A percentile compares a stretch with the other conserved stretches of the same genome.
phyloP scores from a whole-genome alignment of 2,113 vertebrate genomes.

The Macrotis lagotis region DNA sequence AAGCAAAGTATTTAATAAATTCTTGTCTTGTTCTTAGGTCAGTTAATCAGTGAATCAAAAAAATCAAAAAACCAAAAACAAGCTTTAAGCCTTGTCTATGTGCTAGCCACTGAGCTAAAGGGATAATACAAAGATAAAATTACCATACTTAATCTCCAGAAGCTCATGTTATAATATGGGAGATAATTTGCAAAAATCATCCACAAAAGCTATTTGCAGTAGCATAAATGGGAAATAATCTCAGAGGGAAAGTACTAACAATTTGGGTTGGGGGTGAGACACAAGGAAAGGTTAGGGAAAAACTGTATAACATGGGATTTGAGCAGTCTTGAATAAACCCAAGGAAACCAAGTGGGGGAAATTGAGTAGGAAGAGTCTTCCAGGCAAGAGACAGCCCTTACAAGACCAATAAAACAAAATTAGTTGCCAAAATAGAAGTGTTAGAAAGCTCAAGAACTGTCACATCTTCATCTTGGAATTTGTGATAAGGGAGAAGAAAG shows the following conservation, averaged over 20 bases:
- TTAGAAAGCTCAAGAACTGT: neutral
- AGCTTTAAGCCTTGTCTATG: neutral
- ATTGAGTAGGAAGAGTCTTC: neutral
- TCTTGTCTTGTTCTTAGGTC: neutral
- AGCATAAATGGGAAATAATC: neutral
- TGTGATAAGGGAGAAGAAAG: neutral
- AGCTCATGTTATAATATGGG: neutral
- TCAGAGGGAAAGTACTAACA: neutral
- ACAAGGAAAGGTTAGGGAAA: neutral
- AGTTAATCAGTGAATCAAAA: neutral
- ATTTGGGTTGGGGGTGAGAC: neutral
- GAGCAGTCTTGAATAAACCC: neutral
- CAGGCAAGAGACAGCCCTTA: neutral
- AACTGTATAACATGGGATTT: neutral
- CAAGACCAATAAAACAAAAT: neutral
- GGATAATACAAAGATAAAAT: neutral
- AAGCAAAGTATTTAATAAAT: neutral
- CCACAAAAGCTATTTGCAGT: neutral
- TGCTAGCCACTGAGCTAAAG: neutral
- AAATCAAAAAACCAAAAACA: neutral
- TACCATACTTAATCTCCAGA: neutral
- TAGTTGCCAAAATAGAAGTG: neutral
- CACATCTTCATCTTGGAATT: neutral
- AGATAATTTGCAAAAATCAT: neutral
- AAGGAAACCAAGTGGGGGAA: no score